Conservation (phyloP, 2,797 vertebrate species). For the Fundulus diaphanus region DNA sequence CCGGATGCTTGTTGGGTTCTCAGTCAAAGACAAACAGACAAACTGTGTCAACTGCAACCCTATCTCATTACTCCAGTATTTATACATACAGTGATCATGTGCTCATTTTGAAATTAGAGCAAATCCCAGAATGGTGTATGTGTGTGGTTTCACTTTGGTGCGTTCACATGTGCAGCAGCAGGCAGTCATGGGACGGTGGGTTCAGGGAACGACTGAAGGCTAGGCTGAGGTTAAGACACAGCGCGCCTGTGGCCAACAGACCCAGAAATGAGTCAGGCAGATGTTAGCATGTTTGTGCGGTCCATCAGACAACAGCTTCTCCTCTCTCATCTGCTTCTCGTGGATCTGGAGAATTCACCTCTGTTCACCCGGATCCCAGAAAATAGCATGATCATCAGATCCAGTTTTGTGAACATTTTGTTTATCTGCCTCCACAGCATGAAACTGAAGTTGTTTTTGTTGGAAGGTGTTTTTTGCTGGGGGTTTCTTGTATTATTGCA, state of each 20-base stretch:
- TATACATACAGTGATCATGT: slow-evolving; percentile 65
- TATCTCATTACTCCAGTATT: slow-evolving; percentile 20
- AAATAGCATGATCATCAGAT: slow-evolving; percentile 15
- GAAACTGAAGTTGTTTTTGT: neutral
- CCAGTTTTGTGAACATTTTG: slow-evolving; percentile 20
- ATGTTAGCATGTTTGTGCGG: neutral
- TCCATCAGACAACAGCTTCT: fast-evolving
- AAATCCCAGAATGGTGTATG: slow-evolving; percentile 2
- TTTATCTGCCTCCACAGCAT: neutral
- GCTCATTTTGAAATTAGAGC: slow-evolving; percentile 28
- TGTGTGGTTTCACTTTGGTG: slow-evolving; percentile 61
- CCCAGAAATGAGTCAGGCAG: slow-evolving; percentile 33
- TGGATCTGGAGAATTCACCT: slow-evolving; percentile 4
- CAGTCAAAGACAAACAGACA: neutral
- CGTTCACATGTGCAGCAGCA: slow-evolving; percentile 68
- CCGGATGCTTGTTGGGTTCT: neutral
- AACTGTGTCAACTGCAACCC: neutral
- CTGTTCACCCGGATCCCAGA: neutral
- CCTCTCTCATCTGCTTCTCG: slow-evolving; percentile 5
- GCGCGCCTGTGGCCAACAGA: neutral
- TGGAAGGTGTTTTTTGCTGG: neutral
- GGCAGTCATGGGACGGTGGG: slow-evolving; percentile 65
- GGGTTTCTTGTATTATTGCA: neutral
- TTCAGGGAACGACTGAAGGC: slow-evolving; percentile 44
- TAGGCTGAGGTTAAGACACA: slow-evolving; percentile 24